These are phyloP conservation scores for Desmodus rotundus DNA, from an alignment of 2,113 vertebrate genomes.

Conservation along the genomic window DNA sequence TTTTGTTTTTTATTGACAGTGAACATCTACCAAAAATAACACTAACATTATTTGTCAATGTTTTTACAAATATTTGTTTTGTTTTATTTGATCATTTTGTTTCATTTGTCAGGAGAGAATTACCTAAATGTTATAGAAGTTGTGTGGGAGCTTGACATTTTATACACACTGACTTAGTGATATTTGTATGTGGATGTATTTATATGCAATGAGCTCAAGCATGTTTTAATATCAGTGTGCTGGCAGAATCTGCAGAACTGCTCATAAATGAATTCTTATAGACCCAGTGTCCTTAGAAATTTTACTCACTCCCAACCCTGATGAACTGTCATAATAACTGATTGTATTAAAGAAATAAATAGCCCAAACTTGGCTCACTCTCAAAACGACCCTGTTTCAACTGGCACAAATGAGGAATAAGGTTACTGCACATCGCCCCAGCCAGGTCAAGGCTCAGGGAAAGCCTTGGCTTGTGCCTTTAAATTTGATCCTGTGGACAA, in stretches of 20 bases:
- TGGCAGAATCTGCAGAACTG: neutral
- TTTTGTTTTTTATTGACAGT: neutral
- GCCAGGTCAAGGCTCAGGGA: slow-evolving; percentile 53
- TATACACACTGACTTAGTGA: neutral
- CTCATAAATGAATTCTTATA: slow-evolving; percentile 51
- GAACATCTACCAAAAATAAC: neutral
- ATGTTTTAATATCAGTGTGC: neutral
- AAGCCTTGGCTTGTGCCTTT: slow-evolving; percentile 48
- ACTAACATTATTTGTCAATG: neutral
- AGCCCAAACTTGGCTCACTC: slow-evolving; percentile 47
- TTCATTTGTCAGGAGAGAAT: neutral
- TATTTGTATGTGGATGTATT: slow-evolving; percentile 39
- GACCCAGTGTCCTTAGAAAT: slow-evolving; percentile 44
- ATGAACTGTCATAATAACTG: slow-evolving; percentile 68
- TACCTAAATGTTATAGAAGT: neutral
- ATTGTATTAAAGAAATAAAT: slow-evolving; percentile 70
- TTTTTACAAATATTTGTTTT: neutral
- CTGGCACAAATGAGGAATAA: slow-evolving; percentile 55
- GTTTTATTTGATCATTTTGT: neutral
- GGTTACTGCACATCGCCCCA: slow-evolving; percentile 35
- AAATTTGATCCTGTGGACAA: slow-evolving; percentile 52
- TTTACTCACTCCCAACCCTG: slow-evolving; percentile 47
- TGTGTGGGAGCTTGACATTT: neutral
- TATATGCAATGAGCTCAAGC: slow-evolving; percentile 4
- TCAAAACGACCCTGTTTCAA: slow-evolving; percentile 31